phyloP scores from a whole-genome alignment of 2,113 vertebrate genomes.

The Labeo catla region DNA sequence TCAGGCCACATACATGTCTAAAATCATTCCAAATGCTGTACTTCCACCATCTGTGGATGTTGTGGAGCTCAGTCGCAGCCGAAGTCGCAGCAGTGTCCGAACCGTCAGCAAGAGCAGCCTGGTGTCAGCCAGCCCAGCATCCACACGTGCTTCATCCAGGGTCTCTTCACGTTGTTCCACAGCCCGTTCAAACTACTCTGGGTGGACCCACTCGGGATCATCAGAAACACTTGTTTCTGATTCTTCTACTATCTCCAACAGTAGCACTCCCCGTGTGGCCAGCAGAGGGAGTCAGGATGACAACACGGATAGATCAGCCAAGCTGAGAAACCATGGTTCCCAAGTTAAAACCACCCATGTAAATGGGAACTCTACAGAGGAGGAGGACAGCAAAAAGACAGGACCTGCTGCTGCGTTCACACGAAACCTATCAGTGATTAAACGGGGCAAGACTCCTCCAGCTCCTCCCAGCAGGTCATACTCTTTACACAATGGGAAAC shows the following conservation, averaged over 20 bases:
- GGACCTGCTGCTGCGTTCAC: conserved; percentile 67
- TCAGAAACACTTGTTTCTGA: conserved; percentile 94
- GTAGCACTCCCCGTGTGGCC: conserved; percentile 62
- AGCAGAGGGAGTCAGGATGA: conserved; percentile 57
- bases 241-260: conserved; percentile 88
- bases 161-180: conserved; percentile 78
- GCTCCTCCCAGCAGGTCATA: conserved; percentile 86
- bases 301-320: background rate
- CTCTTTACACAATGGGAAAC: conserved; percentile 84
- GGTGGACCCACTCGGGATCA: conserved; percentile 91
- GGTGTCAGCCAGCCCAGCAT: conserved; percentile 74
- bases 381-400: conserved; percentile 66
- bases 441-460: conserved; percentile 82
- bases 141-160: conserved; percentile 82
- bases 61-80: conserved; percentile 83
- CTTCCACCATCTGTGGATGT: conserved; percentile 91
- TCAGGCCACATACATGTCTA: conserved; percentile 93
- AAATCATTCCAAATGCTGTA: conserved; percentile 94
- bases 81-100: conserved; percentile 83
- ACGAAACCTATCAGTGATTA: conserved; percentile 89
- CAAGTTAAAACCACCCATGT: conserved; percentile 55
- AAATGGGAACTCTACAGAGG: conserved; percentile 48
- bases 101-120: conserved; percentile 93
- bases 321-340: conserved; percentile 7
- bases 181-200: conserved; percentile 79